phyloP scores from a whole-genome alignment of 2,888 invertebrate genomes.

The Hartigia nigra region DNA sequence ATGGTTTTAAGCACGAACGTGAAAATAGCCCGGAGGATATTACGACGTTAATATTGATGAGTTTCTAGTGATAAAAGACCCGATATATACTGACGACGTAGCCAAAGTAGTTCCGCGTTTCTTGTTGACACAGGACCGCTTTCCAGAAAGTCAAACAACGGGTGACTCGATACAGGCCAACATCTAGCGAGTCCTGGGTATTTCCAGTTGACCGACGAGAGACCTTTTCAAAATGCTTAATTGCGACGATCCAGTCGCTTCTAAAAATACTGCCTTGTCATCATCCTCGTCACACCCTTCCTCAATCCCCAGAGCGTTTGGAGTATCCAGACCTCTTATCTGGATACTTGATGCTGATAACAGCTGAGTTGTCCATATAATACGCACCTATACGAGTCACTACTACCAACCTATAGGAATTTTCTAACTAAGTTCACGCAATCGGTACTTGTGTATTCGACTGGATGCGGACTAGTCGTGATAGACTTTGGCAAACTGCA shows the following conservation, averaged over 20 bases:
- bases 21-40: slow-evolving; percentile 9
- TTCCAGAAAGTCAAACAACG: neutral
- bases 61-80: neutral
- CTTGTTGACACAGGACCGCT: slow-evolving; percentile 8
- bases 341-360: neutral
- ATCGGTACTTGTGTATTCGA: neutral
- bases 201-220: neutral
- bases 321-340: neutral
- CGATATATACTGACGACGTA: neutral
- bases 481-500: neutral
- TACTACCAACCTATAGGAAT: neutral
- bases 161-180: neutral
- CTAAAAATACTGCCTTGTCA: neutral
- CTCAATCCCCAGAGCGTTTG: neutral
- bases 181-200: neutral
- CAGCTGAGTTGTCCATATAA: neutral
- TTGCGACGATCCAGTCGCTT: neutral
- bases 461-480: neutral
- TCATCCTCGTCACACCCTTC: neutral
- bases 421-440: neutral
- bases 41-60: slow-evolving; percentile 24
- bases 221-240: neutral
- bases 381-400: neutral
- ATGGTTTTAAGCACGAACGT: slow-evolving; percentile 3
- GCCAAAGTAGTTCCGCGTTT: neutral